Base-by-base conservation (phyloP, 1,140 invertebrate genomes). In the Varroa destructor region DNA sequence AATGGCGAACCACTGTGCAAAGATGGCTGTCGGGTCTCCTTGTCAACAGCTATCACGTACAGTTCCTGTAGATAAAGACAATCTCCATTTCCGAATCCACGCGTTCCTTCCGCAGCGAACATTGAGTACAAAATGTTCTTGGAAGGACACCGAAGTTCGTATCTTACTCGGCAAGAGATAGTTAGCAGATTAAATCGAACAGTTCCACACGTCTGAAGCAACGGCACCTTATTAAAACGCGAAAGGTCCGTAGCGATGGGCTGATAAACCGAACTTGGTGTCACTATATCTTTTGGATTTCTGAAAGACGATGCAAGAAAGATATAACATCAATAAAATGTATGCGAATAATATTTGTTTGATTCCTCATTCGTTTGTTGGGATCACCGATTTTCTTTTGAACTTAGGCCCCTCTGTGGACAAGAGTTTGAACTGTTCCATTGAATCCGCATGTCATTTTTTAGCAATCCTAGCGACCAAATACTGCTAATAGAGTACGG, bases 1-100 rank as follows among this genome's bases (percentile, higher is more conserved):
- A 67, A 67, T 14, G 61, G 61, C 40, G 12, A 43, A 14, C 61
- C 61, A 40, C 40, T 36, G 37, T 14, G 12, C 8, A 67, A 14
- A 12, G 14, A 67, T 43, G 46, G 40, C 40, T 40, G 40, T 67
- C 61, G 61, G 37, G n/a, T 67, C 12, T 67, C 12, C 8, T 40
- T 67, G 37, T 67, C 46, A 0, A 67, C 40, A 67, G 61, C 61
- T 12, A 67, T 46, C 40, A 67, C 46, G 37, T 67, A 67, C 61
- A 67, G 46, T 40, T 67, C 61, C 36, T 67, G 61, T 3, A 67
- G 37, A 8, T 67, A 67, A 14, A 67, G 37, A 40, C 61, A 14
- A 46, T 67, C 61, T 67, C 61, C 61, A 46, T 67, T 67, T 1
- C 61, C 61, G 37, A 67, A 67, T 25, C 61, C 12, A 12, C 61